These are phyloP conservation scores for Branchellion lobata DNA, from an alignment of 2,888 invertebrate species.

Conservation along the genomic window DNA sequence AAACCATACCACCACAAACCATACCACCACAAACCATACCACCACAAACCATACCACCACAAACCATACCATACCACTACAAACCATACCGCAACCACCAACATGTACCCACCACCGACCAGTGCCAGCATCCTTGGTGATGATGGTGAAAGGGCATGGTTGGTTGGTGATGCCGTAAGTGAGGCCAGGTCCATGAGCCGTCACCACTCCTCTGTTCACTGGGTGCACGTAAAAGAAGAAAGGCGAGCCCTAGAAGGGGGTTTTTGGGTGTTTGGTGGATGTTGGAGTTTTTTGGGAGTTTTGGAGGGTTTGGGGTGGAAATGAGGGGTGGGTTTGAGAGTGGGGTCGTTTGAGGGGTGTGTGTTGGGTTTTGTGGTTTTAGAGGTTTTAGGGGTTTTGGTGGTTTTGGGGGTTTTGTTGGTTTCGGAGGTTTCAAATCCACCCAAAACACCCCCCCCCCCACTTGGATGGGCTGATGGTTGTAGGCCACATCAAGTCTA, in stretches of 20 bases:
- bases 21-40: not conserved
- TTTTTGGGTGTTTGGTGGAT: too few species aligned
- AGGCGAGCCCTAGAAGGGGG: constrained; percentile 76
- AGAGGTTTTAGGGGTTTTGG: too few species aligned
- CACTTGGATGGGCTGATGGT: constrained; percentile 90
- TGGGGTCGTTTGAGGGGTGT: too few species aligned
- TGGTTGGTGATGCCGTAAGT: constrained; percentile 90
- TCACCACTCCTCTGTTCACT: constrained; percentile 86
- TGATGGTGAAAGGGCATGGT: constrained; percentile 90
- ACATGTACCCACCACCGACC: not conserved
- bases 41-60: not conserved
- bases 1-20: not conserved
- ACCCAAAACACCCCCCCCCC: too few species aligned
- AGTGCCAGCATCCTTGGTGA: constrained; percentile 86
- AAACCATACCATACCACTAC: not conserved
- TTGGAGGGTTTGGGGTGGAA: too few species aligned
- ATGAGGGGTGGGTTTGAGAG: too few species aligned
- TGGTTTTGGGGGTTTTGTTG: too few species aligned
- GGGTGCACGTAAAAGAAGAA: constrained; percentile 76
- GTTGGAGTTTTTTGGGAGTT: too few species aligned
- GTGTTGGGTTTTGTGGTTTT: too few species aligned
- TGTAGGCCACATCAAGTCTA: constrained; percentile 88
- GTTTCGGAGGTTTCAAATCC: too few species aligned
- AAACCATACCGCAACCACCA: not conserved
- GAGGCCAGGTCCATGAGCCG: constrained; percentile 93